Evolutionary conservation across 2,888 invertebrate genomes (phyloP).

Genomic region (Odontomyia ornata): DNA sequence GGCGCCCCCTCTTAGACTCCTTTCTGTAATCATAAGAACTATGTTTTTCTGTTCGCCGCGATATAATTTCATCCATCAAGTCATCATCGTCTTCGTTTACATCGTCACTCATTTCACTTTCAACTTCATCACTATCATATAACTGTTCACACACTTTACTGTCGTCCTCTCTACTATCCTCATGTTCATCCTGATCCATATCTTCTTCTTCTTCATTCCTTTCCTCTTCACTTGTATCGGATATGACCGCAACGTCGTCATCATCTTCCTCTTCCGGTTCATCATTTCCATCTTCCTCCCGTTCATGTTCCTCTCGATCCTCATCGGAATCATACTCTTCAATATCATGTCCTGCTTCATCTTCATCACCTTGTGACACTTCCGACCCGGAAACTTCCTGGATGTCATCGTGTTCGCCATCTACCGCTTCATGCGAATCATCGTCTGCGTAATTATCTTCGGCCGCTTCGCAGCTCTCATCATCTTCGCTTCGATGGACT

Average conservation of each 20-base stretch:
- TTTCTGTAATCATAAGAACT: not conserved
- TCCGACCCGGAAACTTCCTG: not conserved
- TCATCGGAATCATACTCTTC: conserved; percentile 19
- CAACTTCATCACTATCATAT: not conserved
- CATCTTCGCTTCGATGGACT: not conserved
- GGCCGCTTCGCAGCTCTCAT: not conserved
- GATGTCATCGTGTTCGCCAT: conserved; percentile 12
- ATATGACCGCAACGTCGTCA: conserved; percentile 11
- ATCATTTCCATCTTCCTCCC: not conserved
- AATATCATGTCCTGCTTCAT: not conserved
- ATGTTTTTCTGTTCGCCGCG: not conserved
- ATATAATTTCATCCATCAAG: not conserved
- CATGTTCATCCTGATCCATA: not conserved
- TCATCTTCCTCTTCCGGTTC: too few species aligned
- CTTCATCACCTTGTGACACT: not conserved
- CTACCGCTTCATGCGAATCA: conserved; percentile 29
- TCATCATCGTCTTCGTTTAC: not conserved
- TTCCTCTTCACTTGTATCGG: not conserved
- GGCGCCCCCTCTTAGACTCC: not conserved
- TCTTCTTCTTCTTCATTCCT: not conserved
- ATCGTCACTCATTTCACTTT: not conserved
- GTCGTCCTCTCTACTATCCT: not conserved
- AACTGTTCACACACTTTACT: not conserved
- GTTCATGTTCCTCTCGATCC: not conserved
- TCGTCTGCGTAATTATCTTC: not conserved